These are phyloP conservation scores for Drosophila asahinai DNA, from an alignment of 1,140 invertebrate species.

Conservation along the genomic window DNA sequence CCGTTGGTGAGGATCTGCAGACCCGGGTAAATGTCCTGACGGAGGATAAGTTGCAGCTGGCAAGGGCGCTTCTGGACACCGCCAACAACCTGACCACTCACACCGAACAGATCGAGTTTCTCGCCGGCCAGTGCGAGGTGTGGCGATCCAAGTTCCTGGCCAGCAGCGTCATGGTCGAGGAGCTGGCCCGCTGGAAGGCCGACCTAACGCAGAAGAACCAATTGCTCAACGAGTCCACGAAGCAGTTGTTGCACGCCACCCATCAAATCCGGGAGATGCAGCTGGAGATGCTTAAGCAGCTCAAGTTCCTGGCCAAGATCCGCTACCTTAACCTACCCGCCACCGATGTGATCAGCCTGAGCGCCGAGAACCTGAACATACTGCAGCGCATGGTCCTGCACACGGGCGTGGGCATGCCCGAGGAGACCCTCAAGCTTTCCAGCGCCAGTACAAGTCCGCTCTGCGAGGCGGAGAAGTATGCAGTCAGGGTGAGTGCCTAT, in stretches of 20 bases:
- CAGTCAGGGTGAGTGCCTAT: slow-evolving; percentile 69
- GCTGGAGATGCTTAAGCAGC: slow-evolving; percentile 89
- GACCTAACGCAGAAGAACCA: slow-evolving; percentile 90
- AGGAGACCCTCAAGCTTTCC: slow-evolving; percentile 64
- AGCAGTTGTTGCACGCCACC: slow-evolving; percentile 91
- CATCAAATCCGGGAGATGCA: slow-evolving; percentile 89
- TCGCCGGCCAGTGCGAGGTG: slow-evolving; percentile 97
- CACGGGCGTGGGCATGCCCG: slow-evolving; percentile 81
- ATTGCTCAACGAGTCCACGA: slow-evolving; percentile 91
- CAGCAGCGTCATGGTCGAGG: slow-evolving; percentile 96
- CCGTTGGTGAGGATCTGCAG: slow-evolving; percentile 97
- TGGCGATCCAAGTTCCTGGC: slow-evolving; percentile 98
- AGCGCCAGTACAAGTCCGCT: slow-evolving; percentile 70
- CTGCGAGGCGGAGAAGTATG: slow-evolving; percentile 83
- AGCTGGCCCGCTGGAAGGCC: slow-evolving; percentile 94
- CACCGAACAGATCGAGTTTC: slow-evolving; percentile 96
- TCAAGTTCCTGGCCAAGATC: slow-evolving; percentile 84
- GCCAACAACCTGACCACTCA: slow-evolving; percentile 93
- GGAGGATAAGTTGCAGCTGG: slow-evolving; percentile 95
- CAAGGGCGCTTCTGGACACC: slow-evolving; percentile 93
- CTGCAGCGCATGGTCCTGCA: slow-evolving; percentile 77
- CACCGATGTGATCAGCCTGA: slow-evolving; percentile 85
- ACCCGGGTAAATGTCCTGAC: slow-evolving; percentile 94
- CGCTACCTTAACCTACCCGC: slow-evolving; percentile 78
- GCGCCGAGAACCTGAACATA: slow-evolving; percentile 81